phyloP scores from a whole-genome alignment of 2,888 invertebrate species.

The Dynastes maya region DNA sequence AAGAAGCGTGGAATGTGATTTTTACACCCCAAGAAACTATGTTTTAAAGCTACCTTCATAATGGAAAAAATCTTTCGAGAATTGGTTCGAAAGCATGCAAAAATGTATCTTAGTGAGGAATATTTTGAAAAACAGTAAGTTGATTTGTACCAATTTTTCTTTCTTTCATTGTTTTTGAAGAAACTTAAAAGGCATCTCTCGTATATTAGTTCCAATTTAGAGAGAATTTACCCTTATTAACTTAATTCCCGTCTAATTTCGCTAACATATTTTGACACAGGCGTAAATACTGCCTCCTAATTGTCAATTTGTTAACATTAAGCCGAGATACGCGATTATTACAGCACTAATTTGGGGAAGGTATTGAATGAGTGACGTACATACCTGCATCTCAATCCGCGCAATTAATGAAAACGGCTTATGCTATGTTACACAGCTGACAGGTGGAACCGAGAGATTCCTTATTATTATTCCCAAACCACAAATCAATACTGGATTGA shows the following conservation, averaged over 20 bases:
- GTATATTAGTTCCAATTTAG: not conserved
- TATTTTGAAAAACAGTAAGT: too few species aligned
- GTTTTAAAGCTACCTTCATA: too few species aligned
- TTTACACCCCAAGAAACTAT: too few species aligned
- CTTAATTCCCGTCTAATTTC: not conserved
- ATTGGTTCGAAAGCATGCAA: too few species aligned
- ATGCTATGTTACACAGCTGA: constrained; percentile 4
- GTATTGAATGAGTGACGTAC: constrained; percentile 19
- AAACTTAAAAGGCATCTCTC: too few species aligned
- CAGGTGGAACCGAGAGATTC: not conserved
- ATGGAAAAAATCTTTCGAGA: too few species aligned
- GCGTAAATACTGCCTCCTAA: not conserved
- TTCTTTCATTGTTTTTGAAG: too few species aligned
- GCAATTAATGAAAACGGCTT: constrained; percentile 35
- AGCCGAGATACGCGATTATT: constrained; percentile 8
- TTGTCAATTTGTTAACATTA: constrained; percentile 27
- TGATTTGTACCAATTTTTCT: too few species aligned
- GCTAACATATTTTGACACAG: not conserved
- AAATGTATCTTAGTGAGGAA: too few species aligned
- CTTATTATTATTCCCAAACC: not conserved
- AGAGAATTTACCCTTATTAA: too few species aligned
- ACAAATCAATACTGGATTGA: too few species aligned
- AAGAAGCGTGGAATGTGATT: too few species aligned
- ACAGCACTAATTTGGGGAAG: constrained; percentile 19
- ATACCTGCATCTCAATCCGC: not conserved